phyloP scores from a whole-genome alignment of 2,797 vertebrate genomes.

The Podarcis siculus region DNA sequence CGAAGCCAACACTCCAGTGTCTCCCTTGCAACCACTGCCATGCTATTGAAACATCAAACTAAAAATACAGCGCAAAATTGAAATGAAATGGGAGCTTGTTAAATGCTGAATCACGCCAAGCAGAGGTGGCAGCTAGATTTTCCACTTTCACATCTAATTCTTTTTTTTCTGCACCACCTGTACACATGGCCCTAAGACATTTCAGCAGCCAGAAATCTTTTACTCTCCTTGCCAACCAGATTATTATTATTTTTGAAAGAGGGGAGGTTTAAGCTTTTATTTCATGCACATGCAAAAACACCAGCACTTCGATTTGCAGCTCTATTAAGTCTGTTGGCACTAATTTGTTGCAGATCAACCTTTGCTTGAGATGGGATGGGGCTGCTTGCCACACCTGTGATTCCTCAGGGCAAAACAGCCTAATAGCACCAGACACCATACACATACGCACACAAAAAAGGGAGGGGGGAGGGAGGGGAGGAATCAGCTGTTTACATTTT shows the following conservation, averaged over 20 bases:
- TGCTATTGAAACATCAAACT: conserved; percentile 62
- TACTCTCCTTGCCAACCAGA: too few relatives aligned
- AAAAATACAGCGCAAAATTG: conserved; percentile 11
- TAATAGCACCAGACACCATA: conserved; percentile 34
- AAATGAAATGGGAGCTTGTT: conserved; percentile 54
- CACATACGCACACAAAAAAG: too few relatives aligned
- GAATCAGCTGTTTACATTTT: conserved; percentile 58
- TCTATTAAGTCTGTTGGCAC: neutral
- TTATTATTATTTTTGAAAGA: too few relatives aligned
- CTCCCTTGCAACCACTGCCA: conserved; percentile 68
- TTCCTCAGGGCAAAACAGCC: conserved; percentile 39
- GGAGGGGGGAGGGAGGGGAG: neutral
- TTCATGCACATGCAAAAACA: neutral
- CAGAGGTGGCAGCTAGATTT: neutral
- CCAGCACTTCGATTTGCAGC: neutral
- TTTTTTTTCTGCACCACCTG: neutral
- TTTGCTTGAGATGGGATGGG: neutral
- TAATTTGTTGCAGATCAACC: conserved; percentile 13
- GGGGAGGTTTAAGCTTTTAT: neutral
- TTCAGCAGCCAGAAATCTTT: neutral
- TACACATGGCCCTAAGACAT: neutral
- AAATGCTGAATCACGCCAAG: conserved; percentile 26
- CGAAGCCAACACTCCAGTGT: conserved; percentile 50
- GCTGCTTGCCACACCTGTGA: conserved; percentile 48
- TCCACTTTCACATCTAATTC: conserved; percentile 21